Conservation (phyloP, 2,113 vertebrate species). For the Corythoichthys intestinalis region DNA sequence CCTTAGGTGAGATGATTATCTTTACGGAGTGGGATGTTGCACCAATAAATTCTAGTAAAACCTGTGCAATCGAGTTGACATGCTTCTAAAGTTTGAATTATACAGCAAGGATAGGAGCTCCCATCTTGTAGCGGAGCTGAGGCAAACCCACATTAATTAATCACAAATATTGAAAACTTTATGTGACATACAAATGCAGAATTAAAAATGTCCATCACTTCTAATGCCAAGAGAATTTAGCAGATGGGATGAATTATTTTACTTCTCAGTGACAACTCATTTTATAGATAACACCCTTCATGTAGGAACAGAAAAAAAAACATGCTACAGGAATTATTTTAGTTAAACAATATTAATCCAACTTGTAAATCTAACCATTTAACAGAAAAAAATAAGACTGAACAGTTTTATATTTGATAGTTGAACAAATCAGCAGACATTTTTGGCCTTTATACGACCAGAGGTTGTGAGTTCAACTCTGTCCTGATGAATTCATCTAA, state of each 20-base stretch:
- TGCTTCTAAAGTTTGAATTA: constrained; percentile 73
- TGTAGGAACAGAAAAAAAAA: too few species aligned
- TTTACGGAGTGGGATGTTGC: constrained; percentile 41
- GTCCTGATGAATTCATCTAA: too few species aligned
- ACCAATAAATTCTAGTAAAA: constrained; percentile 54
- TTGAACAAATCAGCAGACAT: too few species aligned
- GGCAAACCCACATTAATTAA: constrained; percentile 64
- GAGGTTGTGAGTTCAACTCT: too few species aligned
- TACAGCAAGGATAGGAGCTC: constrained; percentile 41
- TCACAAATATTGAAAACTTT: constrained; percentile 61
- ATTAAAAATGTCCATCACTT: constrained; percentile 7
- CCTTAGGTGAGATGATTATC: constrained; percentile 30
- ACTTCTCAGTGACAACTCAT: background rate
- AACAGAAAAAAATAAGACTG: too few species aligned
- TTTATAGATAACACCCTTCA: background rate
- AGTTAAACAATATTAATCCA: too few species aligned
- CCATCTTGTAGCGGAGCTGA: constrained; percentile 42
- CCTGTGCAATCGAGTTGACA: constrained; percentile 57
- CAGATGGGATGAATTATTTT: background rate
- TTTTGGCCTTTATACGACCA: background rate
- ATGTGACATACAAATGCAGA: constrained; percentile 30
- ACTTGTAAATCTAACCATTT: too few species aligned
- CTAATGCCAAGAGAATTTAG: background rate
- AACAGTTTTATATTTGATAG: too few species aligned
- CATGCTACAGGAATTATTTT: too few species aligned